These are phyloP conservation scores for Gobio gobio DNA, from an alignment of 2,113 vertebrate species.

Conservation along the genomic window DNA sequence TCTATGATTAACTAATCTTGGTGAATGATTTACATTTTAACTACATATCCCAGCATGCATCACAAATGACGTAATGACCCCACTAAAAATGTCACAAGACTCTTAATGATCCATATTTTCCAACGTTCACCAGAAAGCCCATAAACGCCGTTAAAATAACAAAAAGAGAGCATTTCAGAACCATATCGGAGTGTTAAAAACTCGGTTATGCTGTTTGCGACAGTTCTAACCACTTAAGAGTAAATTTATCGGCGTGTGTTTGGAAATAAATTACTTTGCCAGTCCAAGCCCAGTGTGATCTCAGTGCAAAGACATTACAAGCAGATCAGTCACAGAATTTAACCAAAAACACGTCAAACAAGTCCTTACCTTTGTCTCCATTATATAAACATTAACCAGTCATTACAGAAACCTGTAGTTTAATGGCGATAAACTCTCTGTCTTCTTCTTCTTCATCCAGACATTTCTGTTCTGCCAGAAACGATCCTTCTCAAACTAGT, in stretches of 20 bases:
- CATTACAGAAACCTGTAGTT: slow-evolving; percentile 69
- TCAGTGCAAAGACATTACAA: background rate
- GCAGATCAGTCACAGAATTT: background rate
- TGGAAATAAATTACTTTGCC: background rate
- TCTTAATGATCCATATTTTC: slow-evolving; percentile 73
- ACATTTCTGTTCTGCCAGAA: slow-evolving; percentile 68
- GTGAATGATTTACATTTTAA: slow-evolving; percentile 17
- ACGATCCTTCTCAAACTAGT: slow-evolving; percentile 53
- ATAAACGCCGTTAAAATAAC: background rate
- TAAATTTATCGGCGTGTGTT: slow-evolving; percentile 7
- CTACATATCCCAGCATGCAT: slow-evolving; percentile 76
- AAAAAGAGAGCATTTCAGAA: background rate
- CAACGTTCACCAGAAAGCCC: slow-evolving; percentile 55
- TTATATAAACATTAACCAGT: slow-evolving; percentile 70
- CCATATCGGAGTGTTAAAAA: background rate
- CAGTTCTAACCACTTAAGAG: background rate
- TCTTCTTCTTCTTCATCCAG: slow-evolving; percentile 67
- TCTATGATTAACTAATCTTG: background rate
- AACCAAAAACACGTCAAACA: background rate
- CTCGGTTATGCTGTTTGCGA: background rate
- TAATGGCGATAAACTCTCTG: slow-evolving; percentile 56
- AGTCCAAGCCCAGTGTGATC: background rate
- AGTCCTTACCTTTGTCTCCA: slow-evolving; percentile 76
- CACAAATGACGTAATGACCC: slow-evolving; percentile 59
- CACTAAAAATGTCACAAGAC: slow-evolving; percentile 85